A percentile compares a stretch with the other conserved stretches of the same genome.
phyloP scores from a whole-genome alignment of 2,797 vertebrate genomes.

The Glossophaga mutica region DNA sequence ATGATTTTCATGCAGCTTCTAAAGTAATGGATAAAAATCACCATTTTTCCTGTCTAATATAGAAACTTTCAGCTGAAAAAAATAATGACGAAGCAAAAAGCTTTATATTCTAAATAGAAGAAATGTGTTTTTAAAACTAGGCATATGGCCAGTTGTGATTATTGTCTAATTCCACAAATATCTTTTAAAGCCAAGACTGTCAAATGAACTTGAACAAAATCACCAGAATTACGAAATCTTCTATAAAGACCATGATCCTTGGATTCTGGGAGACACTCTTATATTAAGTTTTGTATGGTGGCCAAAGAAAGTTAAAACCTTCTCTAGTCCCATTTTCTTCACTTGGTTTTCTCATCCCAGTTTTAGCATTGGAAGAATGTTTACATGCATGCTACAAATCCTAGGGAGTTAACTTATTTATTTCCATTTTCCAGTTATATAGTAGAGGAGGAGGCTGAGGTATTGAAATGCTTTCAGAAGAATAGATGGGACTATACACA shows the following conservation, averaged over 20 bases:
- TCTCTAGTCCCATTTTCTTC: background rate
- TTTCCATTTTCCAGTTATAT: background rate
- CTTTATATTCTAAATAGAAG: slow-evolving; percentile 51
- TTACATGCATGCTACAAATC: background rate
- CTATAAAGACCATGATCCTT: slow-evolving; percentile 45
- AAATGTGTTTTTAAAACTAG: slow-evolving; percentile 59
- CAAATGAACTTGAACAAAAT: slow-evolving; percentile 54
- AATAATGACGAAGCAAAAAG: slow-evolving; percentile 63
- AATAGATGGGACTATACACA: background rate
- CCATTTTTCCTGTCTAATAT: slow-evolving; percentile 23
- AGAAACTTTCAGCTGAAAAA: slow-evolving; percentile 66
- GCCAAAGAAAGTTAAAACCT: slow-evolving; percentile 32
- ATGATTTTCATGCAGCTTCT: slow-evolving; percentile 42
- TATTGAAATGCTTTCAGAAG: background rate
- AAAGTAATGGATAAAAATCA: slow-evolving; percentile 55
- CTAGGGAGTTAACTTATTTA: background rate
- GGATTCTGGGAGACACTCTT: slow-evolving; percentile 37
- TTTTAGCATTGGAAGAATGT: background rate
- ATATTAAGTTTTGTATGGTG: background rate
- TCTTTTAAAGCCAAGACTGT: slow-evolving; percentile 67
- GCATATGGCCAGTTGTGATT: slow-evolving; percentile 44
- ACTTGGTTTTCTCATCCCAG: background rate
- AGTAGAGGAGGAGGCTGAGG: background rate
- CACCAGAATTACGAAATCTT: slow-evolving; percentile 60
- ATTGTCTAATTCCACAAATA: slow-evolving; percentile 59